phyloP scores from a whole-genome alignment of 1,140 invertebrate genomes.

The Dreissena polymorpha region DNA sequence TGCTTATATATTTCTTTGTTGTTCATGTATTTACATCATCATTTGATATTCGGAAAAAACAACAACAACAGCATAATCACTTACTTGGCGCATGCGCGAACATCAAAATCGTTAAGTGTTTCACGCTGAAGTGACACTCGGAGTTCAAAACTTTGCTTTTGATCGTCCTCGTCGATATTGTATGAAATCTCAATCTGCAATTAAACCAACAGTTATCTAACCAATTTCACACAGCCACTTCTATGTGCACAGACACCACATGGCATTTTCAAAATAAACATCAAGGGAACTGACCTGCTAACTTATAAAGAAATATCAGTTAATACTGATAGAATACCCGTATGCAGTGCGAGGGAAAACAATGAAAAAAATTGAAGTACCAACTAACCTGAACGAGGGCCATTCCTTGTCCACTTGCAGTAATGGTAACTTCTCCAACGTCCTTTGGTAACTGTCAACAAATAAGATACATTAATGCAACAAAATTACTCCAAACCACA shows the following conservation, averaged over 20 bases:
- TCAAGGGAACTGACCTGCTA: neutral
- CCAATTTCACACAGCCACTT: too few relatives aligned
- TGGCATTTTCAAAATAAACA: too few relatives aligned
- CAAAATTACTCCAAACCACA: too few relatives aligned
- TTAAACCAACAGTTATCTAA: neutral
- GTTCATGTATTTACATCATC: too few relatives aligned
- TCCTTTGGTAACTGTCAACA: constrained; percentile 35
- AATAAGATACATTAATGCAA: too few relatives aligned
- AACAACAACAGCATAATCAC: neutral
- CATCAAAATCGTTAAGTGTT: constrained; percentile 89
- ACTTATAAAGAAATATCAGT: neutral
- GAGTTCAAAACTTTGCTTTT: constrained; percentile 92
- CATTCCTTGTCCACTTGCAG: constrained; percentile 78
- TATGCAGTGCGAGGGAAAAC: neutral
- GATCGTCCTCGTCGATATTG: constrained; percentile 92
- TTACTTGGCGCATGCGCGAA: constrained; percentile 88
- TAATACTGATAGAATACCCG: neutral
- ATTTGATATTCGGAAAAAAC: too few relatives aligned
- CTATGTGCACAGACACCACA: too few relatives aligned
- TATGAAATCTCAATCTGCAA: constrained; percentile 87
- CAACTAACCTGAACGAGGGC: constrained; percentile 86
- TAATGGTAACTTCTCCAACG: constrained; percentile 21
- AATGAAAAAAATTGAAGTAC: neutral
- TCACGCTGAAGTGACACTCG: constrained; percentile 91
- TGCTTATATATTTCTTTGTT: too few relatives aligned